These are phyloP conservation scores for Rissa tridactyla DNA, from an alignment of 2,113 vertebrate genomes.

Conservation along the genomic window DNA sequence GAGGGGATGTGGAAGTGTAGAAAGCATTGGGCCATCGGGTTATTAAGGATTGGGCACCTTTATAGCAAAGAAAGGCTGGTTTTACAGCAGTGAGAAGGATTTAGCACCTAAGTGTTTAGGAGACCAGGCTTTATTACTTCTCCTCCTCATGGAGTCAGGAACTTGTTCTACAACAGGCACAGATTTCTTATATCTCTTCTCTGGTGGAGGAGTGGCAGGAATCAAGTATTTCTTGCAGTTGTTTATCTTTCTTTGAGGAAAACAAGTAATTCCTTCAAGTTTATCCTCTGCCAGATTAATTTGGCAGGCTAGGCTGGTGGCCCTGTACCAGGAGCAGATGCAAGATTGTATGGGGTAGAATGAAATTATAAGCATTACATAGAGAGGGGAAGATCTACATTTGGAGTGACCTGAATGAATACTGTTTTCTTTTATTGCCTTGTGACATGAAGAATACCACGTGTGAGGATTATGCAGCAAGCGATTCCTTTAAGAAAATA, in stretches of 20 bases:
- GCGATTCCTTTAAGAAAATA: neutral
- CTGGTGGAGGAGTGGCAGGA: neutral
- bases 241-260: neutral
- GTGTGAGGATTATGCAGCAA: neutral
- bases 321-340: neutral
- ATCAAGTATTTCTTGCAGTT: neutral
- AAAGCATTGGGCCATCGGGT: neutral
- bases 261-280: neutral
- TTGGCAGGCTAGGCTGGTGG: neutral
- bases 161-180: neutral
- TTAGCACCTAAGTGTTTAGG: neutral
- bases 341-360: neutral
- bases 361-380: neutral
- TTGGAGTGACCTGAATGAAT: neutral
- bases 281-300: neutral
- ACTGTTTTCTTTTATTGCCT: neutral
- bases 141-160: neutral
- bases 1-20: neutral
- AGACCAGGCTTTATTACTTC: neutral
- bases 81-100: neutral
- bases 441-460: accelerated
- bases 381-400: accelerated
- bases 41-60: neutral
- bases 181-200: neutral
- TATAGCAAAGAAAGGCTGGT: neutral